These are phyloP conservation scores for Stercorarius parasiticus DNA, from an alignment of 2,113 vertebrate species.

Conservation along the genomic window DNA sequence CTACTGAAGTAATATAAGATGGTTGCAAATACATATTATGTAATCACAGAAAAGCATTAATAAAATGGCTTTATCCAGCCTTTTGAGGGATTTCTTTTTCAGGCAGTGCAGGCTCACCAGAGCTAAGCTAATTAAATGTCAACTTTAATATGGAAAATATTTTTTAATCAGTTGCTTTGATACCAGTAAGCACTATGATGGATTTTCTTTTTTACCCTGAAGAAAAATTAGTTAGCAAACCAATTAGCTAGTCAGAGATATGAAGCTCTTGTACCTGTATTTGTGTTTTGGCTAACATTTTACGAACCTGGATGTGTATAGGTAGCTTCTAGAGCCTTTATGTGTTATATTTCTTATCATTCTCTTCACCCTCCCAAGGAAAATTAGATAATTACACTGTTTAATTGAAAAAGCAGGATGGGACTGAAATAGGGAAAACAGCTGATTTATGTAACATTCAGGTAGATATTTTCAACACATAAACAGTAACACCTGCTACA, in stretches of 20 bases:
- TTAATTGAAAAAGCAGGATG: not conserved
- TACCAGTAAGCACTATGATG: not conserved
- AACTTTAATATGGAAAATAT: slow-evolving; percentile 11
- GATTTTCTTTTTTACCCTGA: not conserved
- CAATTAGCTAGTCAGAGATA: not conserved
- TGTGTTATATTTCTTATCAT: not conserved
- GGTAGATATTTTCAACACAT: not conserved
- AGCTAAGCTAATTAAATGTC: slow-evolving; percentile 17
- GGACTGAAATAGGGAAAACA: not conserved
- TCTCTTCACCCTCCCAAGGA: not conserved
- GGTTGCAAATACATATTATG: not conserved
- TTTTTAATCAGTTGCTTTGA: slow-evolving; percentile 20
- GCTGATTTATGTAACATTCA: not conserved
- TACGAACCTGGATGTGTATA: not conserved
- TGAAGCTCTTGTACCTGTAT: not conserved
- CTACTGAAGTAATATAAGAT: not conserved
- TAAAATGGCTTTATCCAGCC: not conserved
- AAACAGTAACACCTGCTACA: not conserved
- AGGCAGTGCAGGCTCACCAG: not conserved
- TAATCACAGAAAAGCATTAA: not conserved
- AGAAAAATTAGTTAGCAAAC: not conserved
- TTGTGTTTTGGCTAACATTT: not conserved
- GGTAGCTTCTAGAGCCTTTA: not conserved
- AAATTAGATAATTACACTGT: not conserved
- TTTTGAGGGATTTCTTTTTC: not conserved